Conservation (phyloP, 2,888 invertebrate species). For the Tipula vernalis region DNA sequence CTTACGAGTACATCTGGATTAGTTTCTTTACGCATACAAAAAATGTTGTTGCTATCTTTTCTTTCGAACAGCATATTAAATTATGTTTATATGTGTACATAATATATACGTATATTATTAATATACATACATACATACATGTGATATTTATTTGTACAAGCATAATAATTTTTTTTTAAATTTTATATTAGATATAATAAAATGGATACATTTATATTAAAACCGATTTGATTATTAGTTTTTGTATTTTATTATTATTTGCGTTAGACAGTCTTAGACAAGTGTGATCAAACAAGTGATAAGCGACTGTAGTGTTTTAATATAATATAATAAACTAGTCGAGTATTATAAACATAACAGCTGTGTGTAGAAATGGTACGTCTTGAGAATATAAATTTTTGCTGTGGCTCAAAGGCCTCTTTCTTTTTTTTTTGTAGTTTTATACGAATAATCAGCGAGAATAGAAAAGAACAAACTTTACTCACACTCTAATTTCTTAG, state of each 20-base stretch:
- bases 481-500: too few species aligned
- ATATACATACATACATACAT: neutral
- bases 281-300: neutral
- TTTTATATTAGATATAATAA: neutral
- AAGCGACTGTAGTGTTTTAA: neutral
- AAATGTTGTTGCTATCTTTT: neutral
- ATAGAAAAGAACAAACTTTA: too few species aligned
- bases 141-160: too few species aligned
- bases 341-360: neutral
- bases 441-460: too few species aligned
- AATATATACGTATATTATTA: neutral
- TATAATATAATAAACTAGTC: neutral
- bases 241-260: neutral
- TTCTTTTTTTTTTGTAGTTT: neutral
- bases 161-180: neutral
- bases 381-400: neutral
- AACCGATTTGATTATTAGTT: neutral
- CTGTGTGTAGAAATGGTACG: neutral
- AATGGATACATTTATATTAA: neutral
- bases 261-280: neutral
- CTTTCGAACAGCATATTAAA: neutral
- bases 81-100: neutral
- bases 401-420: neutral
- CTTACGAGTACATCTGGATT: neutral
- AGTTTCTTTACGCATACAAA: neutral